A percentile compares a stretch with the other conserved stretches of the same genome.
Conservation (phyloP, 2,113 vertebrate species). For the Myotis lucifugus region DNA sequence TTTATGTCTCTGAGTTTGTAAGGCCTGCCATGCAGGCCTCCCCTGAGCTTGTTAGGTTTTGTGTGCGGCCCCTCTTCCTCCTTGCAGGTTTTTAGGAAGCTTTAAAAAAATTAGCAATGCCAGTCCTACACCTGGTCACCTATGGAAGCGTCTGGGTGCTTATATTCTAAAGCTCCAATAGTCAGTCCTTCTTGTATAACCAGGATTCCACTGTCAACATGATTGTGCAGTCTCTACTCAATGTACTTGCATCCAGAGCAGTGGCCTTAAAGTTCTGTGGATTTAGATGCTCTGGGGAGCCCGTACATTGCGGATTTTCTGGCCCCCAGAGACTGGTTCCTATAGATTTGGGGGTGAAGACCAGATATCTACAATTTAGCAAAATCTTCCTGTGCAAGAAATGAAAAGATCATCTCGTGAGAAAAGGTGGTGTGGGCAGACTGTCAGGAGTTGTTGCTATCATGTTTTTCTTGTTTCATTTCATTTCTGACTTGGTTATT, state of each 20-base stretch:
- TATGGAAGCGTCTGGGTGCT: neutral
- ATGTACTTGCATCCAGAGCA: neutral
- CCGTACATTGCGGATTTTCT: constrained; percentile 19
- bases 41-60: neutral
- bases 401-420: neutral
- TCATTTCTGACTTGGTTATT: neutral
- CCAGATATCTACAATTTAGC: neutral
- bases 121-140: neutral
- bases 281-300: neutral
- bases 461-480: neutral
- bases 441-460: neutral
- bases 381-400: neutral
- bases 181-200: neutral
- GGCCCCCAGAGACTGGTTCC: neutral
- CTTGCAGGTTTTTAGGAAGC: neutral
- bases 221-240: neutral
- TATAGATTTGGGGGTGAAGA: neutral
- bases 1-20: neutral
- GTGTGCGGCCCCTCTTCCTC: neutral
- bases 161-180: neutral
- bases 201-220: neutral
- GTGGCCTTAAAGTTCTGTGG: neutral
- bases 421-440: neutral
- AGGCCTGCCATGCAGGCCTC: neutral
- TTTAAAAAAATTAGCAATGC: neutral